A percentile compares a stretch with the other conserved stretches of the same genome.
phyloP scores from a whole-genome alignment of 2,888 invertebrate species.

The Tetragonisca angustula region DNA sequence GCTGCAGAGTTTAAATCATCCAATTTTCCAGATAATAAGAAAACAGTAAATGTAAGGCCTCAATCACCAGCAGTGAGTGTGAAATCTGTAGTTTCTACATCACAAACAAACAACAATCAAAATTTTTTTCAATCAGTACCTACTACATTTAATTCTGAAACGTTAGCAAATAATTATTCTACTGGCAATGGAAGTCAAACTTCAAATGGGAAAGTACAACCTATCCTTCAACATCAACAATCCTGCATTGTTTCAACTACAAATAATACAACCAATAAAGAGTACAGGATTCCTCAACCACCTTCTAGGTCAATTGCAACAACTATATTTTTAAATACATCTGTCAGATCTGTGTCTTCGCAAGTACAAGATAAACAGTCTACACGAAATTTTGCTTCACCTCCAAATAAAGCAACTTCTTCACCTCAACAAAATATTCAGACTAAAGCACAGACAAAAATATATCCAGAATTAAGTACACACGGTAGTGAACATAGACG shows the following conservation, averaged over 20 bases:
- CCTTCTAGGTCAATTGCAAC: conserved; percentile 84
- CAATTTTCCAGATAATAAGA: conserved; percentile 83
- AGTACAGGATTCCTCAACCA: conserved; percentile 87
- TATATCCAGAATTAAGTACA: conserved; percentile 88
- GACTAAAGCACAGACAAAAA: conserved; percentile 91
- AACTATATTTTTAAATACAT: conserved; percentile 80
- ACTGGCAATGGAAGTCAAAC: conserved; percentile 81
- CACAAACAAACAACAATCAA: conserved; percentile 85
- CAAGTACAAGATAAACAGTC: conserved; percentile 83
- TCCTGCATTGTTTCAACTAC: conserved; percentile 91
- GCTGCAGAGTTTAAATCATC: conserved; percentile 76
- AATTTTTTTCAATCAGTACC: conserved; percentile 89
- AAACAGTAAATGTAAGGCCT: conserved; percentile 85
- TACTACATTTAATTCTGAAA: conserved; percentile 86
- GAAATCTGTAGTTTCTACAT: conserved; percentile 84
- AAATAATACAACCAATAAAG: conserved; percentile 87
- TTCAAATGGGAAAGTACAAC: conserved; percentile 78
- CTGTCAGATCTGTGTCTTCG: conserved; percentile 74
- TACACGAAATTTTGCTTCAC: conserved; percentile 86
- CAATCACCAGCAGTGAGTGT: conserved; percentile 84
- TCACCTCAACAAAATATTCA: conserved; percentile 85
- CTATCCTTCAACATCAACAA: conserved; percentile 87
- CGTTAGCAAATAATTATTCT: conserved; percentile 84
- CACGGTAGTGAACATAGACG: conserved; percentile 81
- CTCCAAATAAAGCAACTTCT: conserved; percentile 79